Evolutionary conservation across 2,797 vertebrate species (phyloP).

Genomic region (Dermochelys coriacea): DNA sequence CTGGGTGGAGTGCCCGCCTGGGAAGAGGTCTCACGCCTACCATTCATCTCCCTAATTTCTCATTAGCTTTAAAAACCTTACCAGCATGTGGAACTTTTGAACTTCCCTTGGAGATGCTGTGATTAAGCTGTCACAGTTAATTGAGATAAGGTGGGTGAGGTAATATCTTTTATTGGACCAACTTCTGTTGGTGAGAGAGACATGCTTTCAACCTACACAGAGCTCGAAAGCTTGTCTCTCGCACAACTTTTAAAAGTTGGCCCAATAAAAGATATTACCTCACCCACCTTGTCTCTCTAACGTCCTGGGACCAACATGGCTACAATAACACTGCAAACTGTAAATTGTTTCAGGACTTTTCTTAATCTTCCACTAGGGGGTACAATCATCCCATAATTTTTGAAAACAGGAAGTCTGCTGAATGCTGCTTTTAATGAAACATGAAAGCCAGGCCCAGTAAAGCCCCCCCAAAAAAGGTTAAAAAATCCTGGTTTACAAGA

Average conservation of each 20-base stretch:
- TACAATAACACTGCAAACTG: neutral
- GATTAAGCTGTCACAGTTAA: neutral
- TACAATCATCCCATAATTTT: constrained; percentile 41
- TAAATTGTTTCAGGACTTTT: neutral
- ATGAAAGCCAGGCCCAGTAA: constrained; percentile 65
- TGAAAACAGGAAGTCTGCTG: constrained; percentile 34
- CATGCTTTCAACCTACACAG: neutral
- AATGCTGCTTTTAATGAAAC: constrained; percentile 64
- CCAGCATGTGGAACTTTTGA: neutral
- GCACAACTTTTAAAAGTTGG: no score
- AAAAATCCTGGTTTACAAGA: constrained; percentile 69
- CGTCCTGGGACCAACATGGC: neutral
- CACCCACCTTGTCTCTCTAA: neutral
- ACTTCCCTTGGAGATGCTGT: rapidly evolving
- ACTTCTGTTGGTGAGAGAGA: neutral
- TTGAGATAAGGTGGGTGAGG: neutral
- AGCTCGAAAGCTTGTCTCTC: neutral
- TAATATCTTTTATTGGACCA: neutral
- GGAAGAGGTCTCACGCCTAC: neutral
- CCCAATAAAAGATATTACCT: neutral
- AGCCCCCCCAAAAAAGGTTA: neutral
- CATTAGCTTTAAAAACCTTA: rapidly evolving
- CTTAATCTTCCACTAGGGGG: constrained; percentile 70
- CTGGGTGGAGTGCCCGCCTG: neutral
- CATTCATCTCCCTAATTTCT: neutral